Evolutionary conservation across 2,797 vertebrate species (phyloP).

Genomic region (Cottoperca gobio): DNA sequence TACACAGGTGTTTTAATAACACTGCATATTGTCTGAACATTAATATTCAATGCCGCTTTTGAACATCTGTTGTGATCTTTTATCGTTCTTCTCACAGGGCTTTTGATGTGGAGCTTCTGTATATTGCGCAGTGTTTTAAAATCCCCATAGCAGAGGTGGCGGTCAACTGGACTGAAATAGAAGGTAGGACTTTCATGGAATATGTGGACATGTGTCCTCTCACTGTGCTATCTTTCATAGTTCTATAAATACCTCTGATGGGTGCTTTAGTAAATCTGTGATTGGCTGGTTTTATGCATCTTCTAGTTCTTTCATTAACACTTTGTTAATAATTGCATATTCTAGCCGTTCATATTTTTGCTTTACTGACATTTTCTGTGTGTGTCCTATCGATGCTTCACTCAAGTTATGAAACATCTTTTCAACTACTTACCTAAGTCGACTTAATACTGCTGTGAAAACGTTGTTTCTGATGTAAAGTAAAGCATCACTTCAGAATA

Average conservation of each 20-base stretch:
- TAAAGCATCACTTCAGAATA: constrained; percentile 15
- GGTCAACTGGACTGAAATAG: constrained; percentile 99
- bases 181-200: constrained; percentile 84
- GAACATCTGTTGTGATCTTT: not conserved
- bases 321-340: not conserved
- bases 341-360: not conserved
- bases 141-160: constrained; percentile 97
- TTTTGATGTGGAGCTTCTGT: constrained; percentile 97
- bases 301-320: not conserved
- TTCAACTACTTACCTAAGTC: not conserved
- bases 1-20: no score
- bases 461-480: not conserved
- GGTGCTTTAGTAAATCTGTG: not conserved
- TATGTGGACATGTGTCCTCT: constrained; percentile 27
- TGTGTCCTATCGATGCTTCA: not conserved
- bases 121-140: constrained; percentile 93
- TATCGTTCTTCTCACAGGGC: constrained; percentile 86
- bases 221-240: not conserved
- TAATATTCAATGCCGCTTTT: not conserved
- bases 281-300: not conserved
- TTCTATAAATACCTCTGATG: constrained; percentile 37
- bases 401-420: not conserved
- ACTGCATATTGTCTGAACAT: not conserved
- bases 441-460: not conserved
- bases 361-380: not conserved